A percentile compares a stretch with the other conserved stretches of the same genome.
Conservation (phyloP, 1,140 invertebrate genomes). For the Brachionus plicatilis region DNA sequence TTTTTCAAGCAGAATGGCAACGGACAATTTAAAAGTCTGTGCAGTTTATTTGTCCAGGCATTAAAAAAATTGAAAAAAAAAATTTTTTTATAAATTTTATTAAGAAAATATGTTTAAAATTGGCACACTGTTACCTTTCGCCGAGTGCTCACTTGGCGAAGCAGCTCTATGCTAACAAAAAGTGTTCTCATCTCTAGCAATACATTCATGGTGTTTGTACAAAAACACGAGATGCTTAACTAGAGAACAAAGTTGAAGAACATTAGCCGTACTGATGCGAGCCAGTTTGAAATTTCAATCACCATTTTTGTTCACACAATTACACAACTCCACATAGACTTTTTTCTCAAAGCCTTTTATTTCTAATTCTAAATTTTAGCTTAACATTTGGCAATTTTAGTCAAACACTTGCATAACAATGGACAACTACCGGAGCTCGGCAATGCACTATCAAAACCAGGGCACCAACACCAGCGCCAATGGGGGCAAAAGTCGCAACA, state of each 20-base stretch:
- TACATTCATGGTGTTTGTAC: background rate
- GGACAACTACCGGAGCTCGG: background rate
- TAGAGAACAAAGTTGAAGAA: conserved; percentile 9
- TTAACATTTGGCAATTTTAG: conserved; percentile 24
- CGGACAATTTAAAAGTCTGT: background rate
- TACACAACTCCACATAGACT: background rate
- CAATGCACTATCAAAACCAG: background rate
- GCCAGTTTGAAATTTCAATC: background rate
- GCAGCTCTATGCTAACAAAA: background rate
- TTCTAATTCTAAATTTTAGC: background rate
- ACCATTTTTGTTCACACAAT: background rate
- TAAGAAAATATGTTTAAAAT: background rate
- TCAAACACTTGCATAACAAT: background rate
- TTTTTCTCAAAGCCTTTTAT: background rate
- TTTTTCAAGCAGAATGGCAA: background rate
- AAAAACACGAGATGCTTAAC: background rate
- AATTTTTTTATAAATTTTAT: background rate
- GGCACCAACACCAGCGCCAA: background rate
- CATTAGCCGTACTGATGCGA: background rate
- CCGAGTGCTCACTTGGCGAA: background rate
- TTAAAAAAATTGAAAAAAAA: background rate
- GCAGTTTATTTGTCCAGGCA: background rate
- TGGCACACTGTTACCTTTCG: background rate
- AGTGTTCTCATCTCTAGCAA: background rate
- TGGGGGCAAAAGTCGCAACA: background rate